Base-by-base conservation (phyloP, 2,797 vertebrate species). In the Loriculus beryllinus region DNA sequence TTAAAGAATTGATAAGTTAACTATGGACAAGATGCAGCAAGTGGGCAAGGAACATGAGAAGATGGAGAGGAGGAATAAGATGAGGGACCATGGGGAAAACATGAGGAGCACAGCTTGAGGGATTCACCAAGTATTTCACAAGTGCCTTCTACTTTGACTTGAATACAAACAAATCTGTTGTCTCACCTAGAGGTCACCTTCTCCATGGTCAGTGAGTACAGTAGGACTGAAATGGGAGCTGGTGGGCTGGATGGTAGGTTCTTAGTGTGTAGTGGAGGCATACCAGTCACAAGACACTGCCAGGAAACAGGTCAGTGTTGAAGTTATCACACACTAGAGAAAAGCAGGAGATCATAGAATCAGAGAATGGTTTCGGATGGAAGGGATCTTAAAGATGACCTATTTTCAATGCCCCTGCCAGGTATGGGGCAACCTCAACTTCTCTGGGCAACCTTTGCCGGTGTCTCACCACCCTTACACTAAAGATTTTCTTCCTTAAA, bases 1-100 rank as follows among this genome's bases (percentile, higher is more conserved):
- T 79, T 72, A 47, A 84, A 88, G 63, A 86, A 63, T 21, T 91
- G 85, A 88, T 67, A 90, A 75, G 82, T 75, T 93, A 90, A 96
- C 82, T 72, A 76, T 56, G 40, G 69, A 64, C 45, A 82, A 86
- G 85, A 67, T 79, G 31, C 74, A 91, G 39, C 47, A 90, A 78
- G 62, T 56, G 56, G 39, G 8, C 19, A 43, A 86, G 56, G 47
- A 86, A 51, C 6, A 5, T 18, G 17, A 91, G 48, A 78, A 65
- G 63, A 51, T 21, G 47, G 33, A 71, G 29, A 74, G 13, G 23
- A 67, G 13, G 31, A 94, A 40, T 72, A 69, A 82, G 20, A 40
- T 17, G 35, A 59, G n/a, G 9, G 17, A 29, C 21, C 7, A 8
- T 2, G 5, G n/a, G 45, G 52, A 78, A 29, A 81, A 33, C 4